These are phyloP conservation scores for Sylvia borin DNA, from an alignment of 2,797 vertebrate species.

Conservation along the genomic window DNA sequence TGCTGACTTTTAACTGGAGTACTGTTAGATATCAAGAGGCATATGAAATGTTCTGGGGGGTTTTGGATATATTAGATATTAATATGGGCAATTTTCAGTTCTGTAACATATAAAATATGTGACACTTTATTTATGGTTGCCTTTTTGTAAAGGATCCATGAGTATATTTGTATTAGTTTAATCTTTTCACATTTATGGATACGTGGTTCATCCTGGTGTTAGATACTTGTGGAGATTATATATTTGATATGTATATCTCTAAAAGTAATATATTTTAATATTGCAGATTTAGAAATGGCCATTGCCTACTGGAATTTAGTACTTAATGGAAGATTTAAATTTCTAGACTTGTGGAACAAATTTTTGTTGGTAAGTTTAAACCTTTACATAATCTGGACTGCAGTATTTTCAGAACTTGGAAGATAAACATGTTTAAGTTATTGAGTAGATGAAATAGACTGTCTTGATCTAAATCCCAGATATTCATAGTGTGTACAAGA, in stretches of 20 bases:
- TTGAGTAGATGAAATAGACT: not conserved
- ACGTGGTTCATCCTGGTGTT: not conserved
- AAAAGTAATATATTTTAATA: conserved; percentile 72
- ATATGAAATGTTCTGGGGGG: not conserved
- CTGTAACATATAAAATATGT: not conserved
- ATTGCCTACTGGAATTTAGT: conserved; percentile 99
- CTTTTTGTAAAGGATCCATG: not conserved
- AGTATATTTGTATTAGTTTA: not conserved
- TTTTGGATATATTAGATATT: not conserved
- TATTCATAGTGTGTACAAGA: not conserved
- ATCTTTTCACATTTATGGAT: not conserved
- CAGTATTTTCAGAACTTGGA: not conserved
- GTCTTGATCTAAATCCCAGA: not conserved
- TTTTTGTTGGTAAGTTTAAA: conserved; percentile 96
- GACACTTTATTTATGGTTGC: not conserved
- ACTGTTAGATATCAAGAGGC: not conserved
- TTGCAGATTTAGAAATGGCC: conserved; percentile 99
- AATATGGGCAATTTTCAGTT: not conserved
- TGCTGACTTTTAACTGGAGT: not conserved
- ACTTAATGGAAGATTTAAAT: conserved; percentile 98
- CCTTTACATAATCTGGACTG: conserved; percentile 5
- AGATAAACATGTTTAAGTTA: not conserved
- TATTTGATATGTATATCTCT: conserved; percentile 59
- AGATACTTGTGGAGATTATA: not conserved
- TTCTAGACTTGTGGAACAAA: conserved; percentile 98